Conservation (phyloP, 2,113 vertebrate genomes). For the Mobula birostris region DNA sequence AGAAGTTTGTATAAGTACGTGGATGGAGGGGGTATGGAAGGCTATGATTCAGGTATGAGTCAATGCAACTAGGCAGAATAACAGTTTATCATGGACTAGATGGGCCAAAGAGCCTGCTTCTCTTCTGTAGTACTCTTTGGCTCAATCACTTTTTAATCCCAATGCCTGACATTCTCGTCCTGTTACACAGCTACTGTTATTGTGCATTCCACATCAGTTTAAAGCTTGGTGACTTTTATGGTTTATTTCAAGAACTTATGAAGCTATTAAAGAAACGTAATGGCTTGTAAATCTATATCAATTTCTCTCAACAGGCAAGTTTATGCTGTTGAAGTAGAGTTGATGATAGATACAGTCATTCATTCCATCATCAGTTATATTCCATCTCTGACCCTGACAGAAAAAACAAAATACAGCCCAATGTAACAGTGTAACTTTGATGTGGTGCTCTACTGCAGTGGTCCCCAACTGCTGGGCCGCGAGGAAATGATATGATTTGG, state of each 20-base stretch:
- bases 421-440: too few relatives aligned
- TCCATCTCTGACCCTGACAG: neutral
- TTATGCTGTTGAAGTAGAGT: neutral
- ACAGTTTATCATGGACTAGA: too few relatives aligned
- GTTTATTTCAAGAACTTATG: neutral
- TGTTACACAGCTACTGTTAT: neutral
- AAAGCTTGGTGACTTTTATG: neutral
- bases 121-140: too few relatives aligned
- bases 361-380: neutral
- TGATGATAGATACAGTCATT: neutral
- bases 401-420: too few relatives aligned
- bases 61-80: too few relatives aligned
- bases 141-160: neutral
- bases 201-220: neutral
- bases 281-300: neutral
- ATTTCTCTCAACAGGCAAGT: neutral
- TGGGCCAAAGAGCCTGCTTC: too few relatives aligned
- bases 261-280: neutral
- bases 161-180: neutral
- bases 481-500: too few relatives aligned
- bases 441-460: too few relatives aligned
- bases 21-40: too few relatives aligned
- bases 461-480: too few relatives aligned
- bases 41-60: too few relatives aligned
- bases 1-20: too few relatives aligned